Evolutionary conservation across 2,113 vertebrate genomes (phyloP).

Genomic region (Hydropotes inermis): DNA sequence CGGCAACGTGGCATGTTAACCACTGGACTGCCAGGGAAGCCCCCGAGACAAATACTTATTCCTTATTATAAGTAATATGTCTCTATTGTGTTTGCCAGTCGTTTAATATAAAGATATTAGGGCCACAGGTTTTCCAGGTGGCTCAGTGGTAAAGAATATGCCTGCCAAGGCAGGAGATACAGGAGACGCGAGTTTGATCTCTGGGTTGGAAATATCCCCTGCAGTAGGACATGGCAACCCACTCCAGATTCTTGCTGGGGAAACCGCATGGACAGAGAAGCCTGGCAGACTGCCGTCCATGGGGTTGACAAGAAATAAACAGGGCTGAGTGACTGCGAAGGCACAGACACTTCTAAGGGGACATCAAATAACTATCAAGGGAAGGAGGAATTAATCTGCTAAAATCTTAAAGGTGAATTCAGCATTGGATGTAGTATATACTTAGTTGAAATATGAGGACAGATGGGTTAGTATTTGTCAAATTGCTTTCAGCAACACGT

Average conservation of each 20-base stretch:
- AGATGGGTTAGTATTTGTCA: background rate
- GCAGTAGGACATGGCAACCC: background rate
- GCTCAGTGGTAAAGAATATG: background rate
- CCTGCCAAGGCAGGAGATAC: background rate
- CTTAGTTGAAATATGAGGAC: background rate
- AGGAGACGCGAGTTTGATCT: fast-evolving
- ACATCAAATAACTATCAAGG: background rate
- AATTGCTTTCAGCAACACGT: background rate
- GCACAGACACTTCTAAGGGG: background rate
- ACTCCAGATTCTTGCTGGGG: background rate
- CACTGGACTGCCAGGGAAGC: background rate
- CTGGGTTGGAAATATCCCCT: background rate
- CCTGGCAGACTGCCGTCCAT: background rate
- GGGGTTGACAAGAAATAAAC: background rate
- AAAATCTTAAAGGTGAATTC: background rate
- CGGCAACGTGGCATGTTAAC: background rate
- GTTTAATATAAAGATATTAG: background rate
- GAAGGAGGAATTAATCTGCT: background rate
- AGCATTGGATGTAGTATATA: background rate
- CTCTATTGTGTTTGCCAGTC: background rate
- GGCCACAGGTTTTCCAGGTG: background rate
- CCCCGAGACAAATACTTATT: background rate
- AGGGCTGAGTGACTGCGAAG: background rate
- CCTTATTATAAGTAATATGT: background rate
- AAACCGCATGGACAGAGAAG: background rate